A percentile compares a stretch with the other conserved stretches of the same genome.
Evolutionary conservation across 2,888 invertebrate genomes (phyloP).

Genomic region (Clanis bilineata): DNA sequence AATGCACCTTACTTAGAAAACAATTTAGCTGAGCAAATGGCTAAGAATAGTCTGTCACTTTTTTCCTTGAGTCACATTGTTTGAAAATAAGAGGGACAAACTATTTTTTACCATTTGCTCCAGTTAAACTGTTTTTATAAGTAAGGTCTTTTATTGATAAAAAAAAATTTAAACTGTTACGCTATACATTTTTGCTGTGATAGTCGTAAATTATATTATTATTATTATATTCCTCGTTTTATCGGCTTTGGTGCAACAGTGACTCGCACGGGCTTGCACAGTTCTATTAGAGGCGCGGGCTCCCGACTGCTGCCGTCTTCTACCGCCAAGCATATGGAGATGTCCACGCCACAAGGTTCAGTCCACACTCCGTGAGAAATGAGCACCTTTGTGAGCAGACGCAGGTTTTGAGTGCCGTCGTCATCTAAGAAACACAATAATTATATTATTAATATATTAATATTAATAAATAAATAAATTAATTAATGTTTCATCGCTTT

Average conservation of each 20-base stretch:
- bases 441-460: no score
- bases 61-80: no score
- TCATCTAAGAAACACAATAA: constrained; percentile 69
- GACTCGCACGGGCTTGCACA: constrained; percentile 93
- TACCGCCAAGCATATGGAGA: constrained; percentile 91
- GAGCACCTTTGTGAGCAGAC: constrained; percentile 92
- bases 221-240: constrained; percentile 85
- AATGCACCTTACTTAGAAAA: no score
- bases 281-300: constrained; percentile 83
- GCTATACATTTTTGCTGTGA: neutral
- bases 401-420: constrained; percentile 81
- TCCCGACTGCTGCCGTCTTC: constrained; percentile 73
- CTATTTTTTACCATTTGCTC: no score
- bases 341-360: constrained; percentile 94
- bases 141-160: no score
- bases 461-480: no score
- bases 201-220: constrained; percentile 1
- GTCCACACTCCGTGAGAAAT: constrained; percentile 97
- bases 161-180: no score
- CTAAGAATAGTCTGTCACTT: no score
- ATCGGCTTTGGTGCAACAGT: constrained; percentile 94
- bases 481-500: no score
- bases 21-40: no score
- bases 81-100: no score
- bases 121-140: no score